Conservation (phyloP, 1,140 invertebrate species). For the Leptinotarsa defecta region DNA sequence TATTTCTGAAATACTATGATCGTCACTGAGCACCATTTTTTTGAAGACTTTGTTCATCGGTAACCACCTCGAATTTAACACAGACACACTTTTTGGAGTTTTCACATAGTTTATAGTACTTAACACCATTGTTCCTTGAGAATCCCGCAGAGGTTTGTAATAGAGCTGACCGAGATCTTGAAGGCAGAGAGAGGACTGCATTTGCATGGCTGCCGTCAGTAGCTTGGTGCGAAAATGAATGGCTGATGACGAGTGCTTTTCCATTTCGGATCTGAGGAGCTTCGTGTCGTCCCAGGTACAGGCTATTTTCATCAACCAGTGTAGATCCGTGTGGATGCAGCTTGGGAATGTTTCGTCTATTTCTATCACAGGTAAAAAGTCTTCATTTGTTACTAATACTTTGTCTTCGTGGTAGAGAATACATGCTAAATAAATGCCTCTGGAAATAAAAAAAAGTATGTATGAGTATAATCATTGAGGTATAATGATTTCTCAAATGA, state of each 20-base stretch:
- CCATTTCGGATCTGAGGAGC: slow-evolving; percentile 86
- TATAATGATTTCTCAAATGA: too few relatives aligned
- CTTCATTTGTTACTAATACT: slow-evolving; percentile 93
- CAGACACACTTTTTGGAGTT: slow-evolving; percentile 81
- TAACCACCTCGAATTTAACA: slow-evolving; percentile 88
- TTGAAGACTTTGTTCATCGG: slow-evolving; percentile 74
- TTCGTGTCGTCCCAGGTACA: slow-evolving; percentile 97
- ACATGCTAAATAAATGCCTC: slow-evolving; percentile 91
- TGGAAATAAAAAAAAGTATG: slow-evolving; percentile 54
- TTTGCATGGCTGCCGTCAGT: slow-evolving; percentile 85
- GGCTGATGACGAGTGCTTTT: slow-evolving; percentile 87
- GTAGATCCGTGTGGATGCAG: slow-evolving; percentile 89
- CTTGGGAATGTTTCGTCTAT: slow-evolving; percentile 94
- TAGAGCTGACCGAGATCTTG: slow-evolving; percentile 92
- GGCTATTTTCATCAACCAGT: slow-evolving; percentile 97
- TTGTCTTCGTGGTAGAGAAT: slow-evolving; percentile 93
- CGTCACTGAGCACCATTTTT: slow-evolving; percentile 64
- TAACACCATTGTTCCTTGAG: slow-evolving; percentile 87
- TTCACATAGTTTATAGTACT: slow-evolving; percentile 83
- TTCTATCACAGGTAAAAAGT: slow-evolving; percentile 94
- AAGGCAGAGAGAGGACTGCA: slow-evolving; percentile 89
- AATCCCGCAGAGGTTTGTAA: slow-evolving; percentile 85
- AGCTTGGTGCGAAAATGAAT: slow-evolving; percentile 91
- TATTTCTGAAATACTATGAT: slow-evolving; percentile 78
- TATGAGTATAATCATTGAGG: background rate